Evolutionary conservation across 2,888 invertebrate species (phyloP).

Genomic region (Agriotes lineatus): DNA sequence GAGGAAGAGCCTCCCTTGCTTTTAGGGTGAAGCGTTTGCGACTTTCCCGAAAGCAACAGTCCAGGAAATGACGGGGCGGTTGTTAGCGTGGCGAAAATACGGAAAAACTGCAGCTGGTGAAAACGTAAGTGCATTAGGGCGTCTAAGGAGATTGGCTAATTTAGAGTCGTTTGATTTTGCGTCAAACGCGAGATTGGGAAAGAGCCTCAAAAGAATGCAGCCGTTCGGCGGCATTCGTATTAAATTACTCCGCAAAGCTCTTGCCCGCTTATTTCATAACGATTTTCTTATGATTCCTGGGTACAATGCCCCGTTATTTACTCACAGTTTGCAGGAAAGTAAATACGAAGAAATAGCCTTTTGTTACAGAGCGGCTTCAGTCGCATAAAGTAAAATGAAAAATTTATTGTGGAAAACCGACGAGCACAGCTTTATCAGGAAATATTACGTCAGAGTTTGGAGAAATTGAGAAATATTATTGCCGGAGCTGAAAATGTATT

Average conservation of each 20-base stretch:
- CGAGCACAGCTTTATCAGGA: constrained; percentile 36
- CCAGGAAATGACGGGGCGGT: neutral
- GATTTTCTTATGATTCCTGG: constrained; percentile 1
- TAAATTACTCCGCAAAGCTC: neutral
- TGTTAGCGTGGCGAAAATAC: neutral
- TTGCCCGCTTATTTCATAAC: neutral
- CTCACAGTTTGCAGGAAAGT: constrained; percentile 23
- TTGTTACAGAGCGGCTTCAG: constrained; percentile 27
- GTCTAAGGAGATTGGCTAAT: neutral
- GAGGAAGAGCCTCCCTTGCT: neutral
- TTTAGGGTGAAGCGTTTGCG: constrained; percentile 1
- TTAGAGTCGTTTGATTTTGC: neutral
- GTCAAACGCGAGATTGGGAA: neutral
- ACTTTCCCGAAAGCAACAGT: neutral
- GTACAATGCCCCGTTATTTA: constrained; percentile 28
- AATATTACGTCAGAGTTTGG: constrained; percentile 35
- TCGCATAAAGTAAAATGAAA: constrained; percentile 35
- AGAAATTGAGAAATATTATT: constrained; percentile 40
- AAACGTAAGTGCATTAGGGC: too few relatives aligned
- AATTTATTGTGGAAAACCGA: constrained; percentile 41
- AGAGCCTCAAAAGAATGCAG: constrained; percentile 1
- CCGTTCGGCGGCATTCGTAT: neutral
- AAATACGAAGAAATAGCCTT: constrained; percentile 29
- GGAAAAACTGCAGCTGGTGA: too few relatives aligned
- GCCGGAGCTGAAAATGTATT: constrained; percentile 28